Base-by-base conservation (phyloP, 2,888 invertebrate genomes). In the Troides aeacus region DNA sequence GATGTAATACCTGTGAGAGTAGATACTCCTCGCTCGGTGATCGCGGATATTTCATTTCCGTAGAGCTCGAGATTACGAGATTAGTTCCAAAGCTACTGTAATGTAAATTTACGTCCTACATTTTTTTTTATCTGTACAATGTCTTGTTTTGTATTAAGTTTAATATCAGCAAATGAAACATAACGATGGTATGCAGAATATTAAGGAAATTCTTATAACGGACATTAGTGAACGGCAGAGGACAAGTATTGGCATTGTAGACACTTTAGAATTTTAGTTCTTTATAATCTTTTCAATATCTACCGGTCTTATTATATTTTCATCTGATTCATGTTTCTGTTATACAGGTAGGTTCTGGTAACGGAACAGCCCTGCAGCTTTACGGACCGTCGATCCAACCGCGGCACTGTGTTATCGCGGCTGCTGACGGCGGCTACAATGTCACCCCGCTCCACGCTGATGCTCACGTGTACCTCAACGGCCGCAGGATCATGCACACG, bases 381-480 rank as follows among this genome's bases (percentile, higher is more conserved):
- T 96, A 96, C 84, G 98, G 98, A 18, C 97, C 98, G 30, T 97
- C 97, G 78, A 97, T 99, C 76, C 97, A 97, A 92, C 96, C 99
- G 17, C 94, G 98, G 68, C 99, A 99, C 89, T 99, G 99, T 90
- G 97, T 99, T 79, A 96, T 99, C 77, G 97, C 98, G 67, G 95
- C 97, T 70, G 97, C 97, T 75, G 97, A 97, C 80, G 98, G 98
- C 72, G 97, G 99, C 72, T 98, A 98, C 76, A 96, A 97, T 3
- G 95, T 99, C 60, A 99, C 99, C 42, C 99, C 99, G 12, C 95
- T 97, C 79, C 97, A 97, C 82, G 94, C 97, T 39, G 98, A 98
- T 87, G 98, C 99, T 17, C 96, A 98, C 83, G 98, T 98, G 46
- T 98, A 97, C 87, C 97, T 99, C 75, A 98, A 99, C 88, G 97